Conservation (phyloP, 53 echinoderm and acorn worm species). For the Temnopleurus reevesii region DNA sequence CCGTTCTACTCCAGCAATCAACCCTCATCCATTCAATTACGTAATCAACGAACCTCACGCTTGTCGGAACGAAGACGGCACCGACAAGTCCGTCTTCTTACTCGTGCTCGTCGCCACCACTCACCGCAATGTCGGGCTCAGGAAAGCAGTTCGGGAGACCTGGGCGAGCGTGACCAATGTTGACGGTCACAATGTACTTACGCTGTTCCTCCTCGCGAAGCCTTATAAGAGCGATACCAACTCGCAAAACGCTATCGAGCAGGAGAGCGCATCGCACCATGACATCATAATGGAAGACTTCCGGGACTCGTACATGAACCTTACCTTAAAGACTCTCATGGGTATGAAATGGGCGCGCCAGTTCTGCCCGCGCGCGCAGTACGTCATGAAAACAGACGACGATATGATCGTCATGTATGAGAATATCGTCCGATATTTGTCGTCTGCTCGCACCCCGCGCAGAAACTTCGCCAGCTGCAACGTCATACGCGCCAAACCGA, state of each 20-base stretch:
- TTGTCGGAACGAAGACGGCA: slow-evolving; percentile 46
- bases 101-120: slow-evolving; percentile 57
- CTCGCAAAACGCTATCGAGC: background rate
- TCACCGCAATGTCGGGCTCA: slow-evolving; percentile 49
- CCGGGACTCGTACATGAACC: slow-evolving; percentile 64
- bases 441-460: background rate
- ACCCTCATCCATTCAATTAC: slow-evolving; percentile 63
- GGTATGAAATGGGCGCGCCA: slow-evolving; percentile 64
- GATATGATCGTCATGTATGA: slow-evolving; percentile 68
- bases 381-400: slow-evolving; percentile 73
- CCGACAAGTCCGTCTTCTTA: slow-evolving; percentile 48
- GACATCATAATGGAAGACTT: slow-evolving; percentile 73
- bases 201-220: slow-evolving; percentile 65
- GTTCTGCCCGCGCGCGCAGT: slow-evolving; percentile 65
- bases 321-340: slow-evolving; percentile 74
- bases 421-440: slow-evolving; percentile 55
- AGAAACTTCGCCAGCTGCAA: slow-evolving; percentile 45
- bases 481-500: slow-evolving; percentile 47
- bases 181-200: slow-evolving; percentile 53
- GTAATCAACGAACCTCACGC: slow-evolving; percentile 63
- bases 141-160: slow-evolving; percentile 60
- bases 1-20: background rate
- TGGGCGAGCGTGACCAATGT: slow-evolving; percentile 61
- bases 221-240: background rate
- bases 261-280: slow-evolving; percentile 47